Conservation (phyloP, 1,140 invertebrate species). For the Drosophila mauritiana region DNA sequence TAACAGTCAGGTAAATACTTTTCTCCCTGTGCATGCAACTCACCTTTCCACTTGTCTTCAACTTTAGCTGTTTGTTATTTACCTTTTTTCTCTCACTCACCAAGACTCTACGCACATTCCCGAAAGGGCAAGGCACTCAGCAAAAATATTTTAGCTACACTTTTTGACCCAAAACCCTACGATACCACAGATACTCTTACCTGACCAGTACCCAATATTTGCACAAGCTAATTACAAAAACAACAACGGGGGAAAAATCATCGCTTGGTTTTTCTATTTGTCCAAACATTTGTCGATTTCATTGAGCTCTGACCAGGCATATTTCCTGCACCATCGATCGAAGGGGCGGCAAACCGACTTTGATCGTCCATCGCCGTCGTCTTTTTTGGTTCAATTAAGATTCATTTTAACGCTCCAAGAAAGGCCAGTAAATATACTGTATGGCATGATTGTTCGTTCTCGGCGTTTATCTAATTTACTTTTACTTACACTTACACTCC, state of each 20-base stretch:
- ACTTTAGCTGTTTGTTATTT: conserved; percentile 70
- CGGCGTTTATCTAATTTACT: conserved; percentile 81
- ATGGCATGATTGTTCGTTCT: conserved; percentile 69
- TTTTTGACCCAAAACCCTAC: conserved; percentile 72
- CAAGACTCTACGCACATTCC: conserved; percentile 58
- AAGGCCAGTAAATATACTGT: conserved; percentile 8
- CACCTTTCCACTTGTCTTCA: conserved; percentile 76
- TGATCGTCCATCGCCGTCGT: conserved; percentile 55
- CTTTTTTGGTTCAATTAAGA: conserved; percentile 75
- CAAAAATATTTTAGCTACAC: conserved; percentile 60
- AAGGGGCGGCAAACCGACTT: conserved; percentile 57
- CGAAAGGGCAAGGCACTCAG: conserved; percentile 76
- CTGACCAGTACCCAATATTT: conserved; percentile 56
- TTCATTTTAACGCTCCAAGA: conserved; percentile 69
- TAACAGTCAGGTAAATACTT: too few species aligned
- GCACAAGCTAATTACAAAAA: conserved; percentile 76
- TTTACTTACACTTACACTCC: conserved; percentile 71
- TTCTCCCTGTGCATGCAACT: conserved; percentile 23
- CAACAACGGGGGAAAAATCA: conserved; percentile 54
- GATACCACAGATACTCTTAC: conserved; percentile 27
- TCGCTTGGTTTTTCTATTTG: conserved; percentile 76
- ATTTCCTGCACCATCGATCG: conserved; percentile 54
- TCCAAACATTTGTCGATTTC: conserved; percentile 83
- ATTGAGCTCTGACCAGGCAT: conserved; percentile 76
- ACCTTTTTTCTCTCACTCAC: conserved; percentile 39